Base-by-base conservation (phyloP, 2,113 vertebrate genomes). In the Thunnus maccoyii region DNA sequence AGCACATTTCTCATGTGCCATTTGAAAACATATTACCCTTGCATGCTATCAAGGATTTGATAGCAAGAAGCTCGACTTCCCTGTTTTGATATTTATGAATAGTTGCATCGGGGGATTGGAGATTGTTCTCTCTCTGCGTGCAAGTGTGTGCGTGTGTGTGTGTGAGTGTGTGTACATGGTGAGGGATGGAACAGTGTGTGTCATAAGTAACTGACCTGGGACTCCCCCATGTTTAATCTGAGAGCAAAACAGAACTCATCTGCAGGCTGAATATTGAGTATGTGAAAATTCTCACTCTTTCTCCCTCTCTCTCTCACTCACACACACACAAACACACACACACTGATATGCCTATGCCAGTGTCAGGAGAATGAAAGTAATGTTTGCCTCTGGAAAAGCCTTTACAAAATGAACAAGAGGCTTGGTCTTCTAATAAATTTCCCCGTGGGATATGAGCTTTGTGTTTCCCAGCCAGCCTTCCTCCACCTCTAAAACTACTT, bases 171-270 rank as follows among this genome's bases (percentile, higher is more conserved):
- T 82, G 57, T 55, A 27, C 68, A 70, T 70, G 57, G 51, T 92
- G 86, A 93, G 88, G 80, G 84, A 92, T 92, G 83, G 91, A 81
- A 83, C 86, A 86, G 76, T 89, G 86, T 78, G 89, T 92, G 86
- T 85, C 89, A 94, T 94, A 90, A 91, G 86, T 92, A 93, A 92
- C 86, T 93, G 92, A 92, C 91, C 88, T 89, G 92, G 86, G 93
- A 94, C 89, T 89, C 88, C 89, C 80, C 87, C 85, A 86, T 93
- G 88, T 93, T 93, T 94, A 92, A 94, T 94, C 93, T 93, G 78
- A 86, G 89, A 82, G 82, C 89, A 83, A 89, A 92, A 85, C 87
- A 80, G 89, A 90, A 91, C 89, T 93, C 91, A 92, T 94, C 90
- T 92, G 77, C 85, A 65, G 84, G 68, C 88, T 89, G 91, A 93